Conservation (phyloP, 2,888 invertebrate species). For the Cosmia pyralina region DNA sequence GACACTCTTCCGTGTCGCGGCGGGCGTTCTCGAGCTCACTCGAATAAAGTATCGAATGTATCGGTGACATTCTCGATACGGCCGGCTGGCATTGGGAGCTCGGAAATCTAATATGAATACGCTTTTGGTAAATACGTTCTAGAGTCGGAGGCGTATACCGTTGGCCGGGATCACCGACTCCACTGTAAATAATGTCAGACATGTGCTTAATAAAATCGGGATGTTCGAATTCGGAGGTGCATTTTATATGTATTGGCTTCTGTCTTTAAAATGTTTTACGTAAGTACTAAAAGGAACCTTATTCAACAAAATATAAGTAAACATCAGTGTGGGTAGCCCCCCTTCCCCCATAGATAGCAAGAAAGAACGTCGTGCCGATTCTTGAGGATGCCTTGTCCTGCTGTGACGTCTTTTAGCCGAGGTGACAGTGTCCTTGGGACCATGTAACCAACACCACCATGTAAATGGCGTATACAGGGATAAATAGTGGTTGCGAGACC, state of each 20-base stretch:
- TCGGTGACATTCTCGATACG: slow-evolving; percentile 85
- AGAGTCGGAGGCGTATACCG: slow-evolving; percentile 76
- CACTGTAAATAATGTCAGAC: slow-evolving; percentile 78
- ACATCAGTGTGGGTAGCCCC: not conserved
- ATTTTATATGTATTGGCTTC: slow-evolving; percentile 56
- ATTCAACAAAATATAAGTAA: not conserved
- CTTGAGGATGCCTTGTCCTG: not conserved
- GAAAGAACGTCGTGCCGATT: not conserved
- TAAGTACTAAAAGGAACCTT: slow-evolving; percentile 8
- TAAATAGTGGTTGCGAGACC: not conserved
- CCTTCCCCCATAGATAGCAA: no score
- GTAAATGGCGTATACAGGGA: no score
- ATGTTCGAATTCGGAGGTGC: slow-evolving; percentile 58
- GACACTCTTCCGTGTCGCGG: slow-evolving; percentile 86
- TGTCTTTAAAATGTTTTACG: slow-evolving; percentile 51
- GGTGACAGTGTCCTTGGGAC: not conserved
- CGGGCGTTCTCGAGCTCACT: slow-evolving; percentile 81
- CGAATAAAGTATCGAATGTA: slow-evolving; percentile 88
- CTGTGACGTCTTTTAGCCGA: not conserved
- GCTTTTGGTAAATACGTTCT: slow-evolving; percentile 84
- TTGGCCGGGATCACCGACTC: slow-evolving; percentile 76
- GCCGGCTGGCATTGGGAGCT: slow-evolving; percentile 83
- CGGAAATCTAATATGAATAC: slow-evolving; percentile 89
- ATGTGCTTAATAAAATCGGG: slow-evolving; percentile 77
- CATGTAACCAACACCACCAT: no score